Percentiles rank a stretch among this genome's conserved stretches.
Evolutionary conservation across 2,888 invertebrate species (phyloP).

Genomic region (Drosophila testacea): DNA sequence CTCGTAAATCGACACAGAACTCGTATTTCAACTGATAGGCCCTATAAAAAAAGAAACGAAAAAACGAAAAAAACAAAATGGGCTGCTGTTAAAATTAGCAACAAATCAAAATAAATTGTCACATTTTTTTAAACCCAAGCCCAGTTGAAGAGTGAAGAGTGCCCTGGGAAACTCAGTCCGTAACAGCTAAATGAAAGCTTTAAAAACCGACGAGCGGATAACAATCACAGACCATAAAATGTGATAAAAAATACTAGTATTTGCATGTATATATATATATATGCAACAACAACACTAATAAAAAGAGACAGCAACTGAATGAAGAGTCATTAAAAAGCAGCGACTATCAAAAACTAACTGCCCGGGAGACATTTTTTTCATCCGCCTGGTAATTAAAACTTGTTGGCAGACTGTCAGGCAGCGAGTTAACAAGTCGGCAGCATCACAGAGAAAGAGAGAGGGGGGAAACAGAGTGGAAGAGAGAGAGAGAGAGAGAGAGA

Average conservation of each 20-base stretch:
- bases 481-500: background rate
- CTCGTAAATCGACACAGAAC: conserved; percentile 34
- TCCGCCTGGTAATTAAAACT: conserved; percentile 74
- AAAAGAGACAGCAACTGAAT: conserved; percentile 19
- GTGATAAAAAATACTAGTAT: conserved; percentile 54
- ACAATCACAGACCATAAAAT: conserved; percentile 67
- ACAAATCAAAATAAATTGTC: conserved; percentile 58
- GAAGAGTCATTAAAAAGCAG: conserved; percentile 70
- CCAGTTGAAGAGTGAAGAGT: conserved; percentile 39
- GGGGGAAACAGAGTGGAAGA: background rate
- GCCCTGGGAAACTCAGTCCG: background rate
- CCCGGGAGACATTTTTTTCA: conserved; percentile 52
- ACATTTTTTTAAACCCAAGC: conserved; percentile 6
- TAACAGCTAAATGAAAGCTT: conserved; percentile 25
- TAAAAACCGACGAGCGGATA: conserved; percentile 51
- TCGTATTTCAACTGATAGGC: conserved; percentile 23
- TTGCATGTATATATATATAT: conserved; percentile 33
- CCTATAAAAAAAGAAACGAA: conserved; percentile 5
- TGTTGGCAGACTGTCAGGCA: conserved; percentile 81
- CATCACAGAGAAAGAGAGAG: conserved; percentile 52
- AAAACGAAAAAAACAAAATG: conserved; percentile 17
- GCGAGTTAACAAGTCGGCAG: conserved; percentile 79
- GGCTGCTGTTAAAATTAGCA: conserved; percentile 62
- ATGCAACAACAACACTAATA: conserved; percentile 26
- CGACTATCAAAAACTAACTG: conserved; percentile 74